Conservation (phyloP, 2,797 vertebrate species). For the Pseudochaenichthys georgianus region DNA sequence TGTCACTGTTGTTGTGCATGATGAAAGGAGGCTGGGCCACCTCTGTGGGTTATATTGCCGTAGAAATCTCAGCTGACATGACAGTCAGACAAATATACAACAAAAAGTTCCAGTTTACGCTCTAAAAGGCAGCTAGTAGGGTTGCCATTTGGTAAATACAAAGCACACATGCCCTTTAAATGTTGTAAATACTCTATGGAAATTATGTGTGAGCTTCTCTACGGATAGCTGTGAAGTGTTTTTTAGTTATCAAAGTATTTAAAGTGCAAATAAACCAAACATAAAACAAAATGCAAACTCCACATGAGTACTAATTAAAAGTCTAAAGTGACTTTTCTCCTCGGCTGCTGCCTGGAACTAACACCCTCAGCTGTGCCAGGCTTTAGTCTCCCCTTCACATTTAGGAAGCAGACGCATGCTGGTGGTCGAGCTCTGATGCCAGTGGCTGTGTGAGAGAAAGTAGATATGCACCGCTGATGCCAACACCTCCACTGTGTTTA, state of each 20-base stretch:
- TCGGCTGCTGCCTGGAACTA: constrained; percentile 1
- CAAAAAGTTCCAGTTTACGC: constrained; percentile 21
- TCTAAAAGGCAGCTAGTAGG: neutral
- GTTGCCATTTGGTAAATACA: constrained; percentile 1
- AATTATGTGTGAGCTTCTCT: neutral
- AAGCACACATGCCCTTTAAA: constrained; percentile 1
- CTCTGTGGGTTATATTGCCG: neutral
- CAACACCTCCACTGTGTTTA: constrained; percentile 57
- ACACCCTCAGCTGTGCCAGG: constrained; percentile 34
- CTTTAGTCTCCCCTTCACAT: constrained; percentile 22
- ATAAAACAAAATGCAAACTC: constrained; percentile 42
- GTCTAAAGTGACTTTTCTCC: constrained; percentile 39
- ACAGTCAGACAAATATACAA: constrained; percentile 1
- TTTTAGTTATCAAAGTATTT: constrained; percentile 21
- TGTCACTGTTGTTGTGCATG: neutral
- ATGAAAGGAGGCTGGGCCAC: neutral
- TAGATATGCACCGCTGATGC: constrained; percentile 34
- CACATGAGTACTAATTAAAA: constrained; percentile 42
- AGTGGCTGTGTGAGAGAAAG: constrained; percentile 55
- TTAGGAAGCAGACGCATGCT: constrained; percentile 5
- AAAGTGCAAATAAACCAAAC: constrained; percentile 1
- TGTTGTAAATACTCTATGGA: constrained; percentile 15
- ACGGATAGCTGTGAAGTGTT: constrained; percentile 13
- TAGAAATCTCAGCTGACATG: neutral
- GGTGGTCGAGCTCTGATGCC: constrained; percentile 44